These are phyloP conservation scores for Chaetogeoica ovagalla DNA, from an alignment of 2,888 invertebrate species.

Conservation along the genomic window DNA sequence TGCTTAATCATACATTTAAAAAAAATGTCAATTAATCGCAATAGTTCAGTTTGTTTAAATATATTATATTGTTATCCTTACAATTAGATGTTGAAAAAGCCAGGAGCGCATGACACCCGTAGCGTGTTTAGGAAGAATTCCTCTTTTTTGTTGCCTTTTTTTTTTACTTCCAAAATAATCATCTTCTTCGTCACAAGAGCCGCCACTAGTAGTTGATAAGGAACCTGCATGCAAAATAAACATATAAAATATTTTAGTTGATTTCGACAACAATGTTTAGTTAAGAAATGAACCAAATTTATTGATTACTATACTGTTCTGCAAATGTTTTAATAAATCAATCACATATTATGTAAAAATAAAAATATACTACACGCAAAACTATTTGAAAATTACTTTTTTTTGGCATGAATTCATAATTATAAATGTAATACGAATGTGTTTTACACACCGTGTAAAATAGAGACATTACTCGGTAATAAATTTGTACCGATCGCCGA, in stretches of 20 bases:
- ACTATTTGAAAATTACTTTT: too few species aligned
- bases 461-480: slow-evolving; percentile 63
- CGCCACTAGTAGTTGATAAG: slow-evolving; percentile 67
- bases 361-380: too few species aligned
- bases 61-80: slow-evolving; percentile 62
- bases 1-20: slow-evolving; percentile 66
- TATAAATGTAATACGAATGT: too few species aligned
- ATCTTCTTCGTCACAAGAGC: slow-evolving; percentile 61
- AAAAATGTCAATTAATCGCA: not conserved
- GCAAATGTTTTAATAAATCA: too few species aligned
- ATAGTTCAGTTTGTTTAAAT: not conserved
- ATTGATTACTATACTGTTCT: not conserved
- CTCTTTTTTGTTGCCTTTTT: slow-evolving; percentile 70
- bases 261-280: too few species aligned
- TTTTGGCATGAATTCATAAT: too few species aligned
- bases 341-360: too few species aligned
- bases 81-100: slow-evolving; percentile 95
- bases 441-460: slow-evolving; percentile 61
- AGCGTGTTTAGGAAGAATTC: slow-evolving; percentile 91
- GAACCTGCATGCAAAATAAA: slow-evolving; percentile 60
- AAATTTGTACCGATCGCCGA: slow-evolving; percentile 81
- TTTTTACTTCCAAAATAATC: slow-evolving; percentile 62
- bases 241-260: not conserved
- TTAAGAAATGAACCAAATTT: not conserved
- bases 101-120: slow-evolving; percentile 95